Evolutionary conservation across 2,888 invertebrate species (phyloP).

Genomic region (Ophioninae sp.): DNA sequence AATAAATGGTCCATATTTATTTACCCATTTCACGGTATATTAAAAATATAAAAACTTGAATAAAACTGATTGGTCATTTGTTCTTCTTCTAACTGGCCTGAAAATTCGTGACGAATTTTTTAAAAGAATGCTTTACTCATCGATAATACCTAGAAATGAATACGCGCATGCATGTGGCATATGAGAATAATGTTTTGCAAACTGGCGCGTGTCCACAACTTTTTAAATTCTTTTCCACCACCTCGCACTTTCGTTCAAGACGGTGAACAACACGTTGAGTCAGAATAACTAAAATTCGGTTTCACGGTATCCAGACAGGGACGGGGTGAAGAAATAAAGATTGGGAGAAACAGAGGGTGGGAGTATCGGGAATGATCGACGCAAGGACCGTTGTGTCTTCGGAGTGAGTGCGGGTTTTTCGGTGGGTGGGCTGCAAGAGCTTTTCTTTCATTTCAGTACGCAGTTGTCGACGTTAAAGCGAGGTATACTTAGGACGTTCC

Average conservation of each 20-base stretch:
- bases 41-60: not conserved
- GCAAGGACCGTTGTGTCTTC: constrained; percentile 44
- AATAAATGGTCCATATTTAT: not conserved
- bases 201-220: constrained; percentile 68
- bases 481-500: constrained; percentile 49
- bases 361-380: constrained; percentile 44
- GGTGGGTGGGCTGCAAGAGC: constrained; percentile 36
- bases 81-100: not conserved
- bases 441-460: constrained; percentile 63
- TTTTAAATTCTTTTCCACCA: constrained; percentile 29
- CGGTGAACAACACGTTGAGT: constrained; percentile 74
- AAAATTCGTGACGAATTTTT: not conserved
- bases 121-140: not conserved
- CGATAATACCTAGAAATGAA: not conserved
- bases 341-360: constrained; percentile 1
- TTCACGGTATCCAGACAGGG: constrained; percentile 64
- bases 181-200: constrained; percentile 38
- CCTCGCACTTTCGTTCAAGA: constrained; percentile 42
- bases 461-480: constrained; percentile 61
- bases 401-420: constrained; percentile 41
- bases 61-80: not conserved
- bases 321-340: constrained; percentile 10
- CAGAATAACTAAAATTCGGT: constrained; percentile 69
- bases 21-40: not conserved
- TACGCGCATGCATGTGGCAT: not conserved